These are phyloP conservation scores for Hirtodrosophila histrioides DNA, from an alignment of 2,888 invertebrate species.

Conservation along the genomic window DNA sequence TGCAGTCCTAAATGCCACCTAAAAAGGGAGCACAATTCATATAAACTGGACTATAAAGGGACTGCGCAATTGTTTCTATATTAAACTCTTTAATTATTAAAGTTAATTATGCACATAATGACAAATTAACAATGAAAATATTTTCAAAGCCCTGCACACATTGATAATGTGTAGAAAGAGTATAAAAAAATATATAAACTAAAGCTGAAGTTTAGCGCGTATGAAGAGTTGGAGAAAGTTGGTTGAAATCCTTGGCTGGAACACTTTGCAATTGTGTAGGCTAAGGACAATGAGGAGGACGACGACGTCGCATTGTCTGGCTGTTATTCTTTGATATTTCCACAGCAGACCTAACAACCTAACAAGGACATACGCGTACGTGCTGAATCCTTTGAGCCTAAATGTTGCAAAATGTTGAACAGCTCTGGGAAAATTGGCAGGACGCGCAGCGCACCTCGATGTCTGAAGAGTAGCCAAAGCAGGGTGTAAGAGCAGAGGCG, in stretches of 20 bases:
- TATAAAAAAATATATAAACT: no score
- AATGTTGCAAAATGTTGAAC: constrained; percentile 42
- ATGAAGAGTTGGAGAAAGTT: not conserved
- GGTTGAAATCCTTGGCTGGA: constrained; percentile 1
- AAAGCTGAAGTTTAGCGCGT: not conserved
- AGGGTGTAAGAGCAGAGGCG: no score
- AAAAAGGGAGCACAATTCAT: no score
- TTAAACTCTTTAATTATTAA: no score
- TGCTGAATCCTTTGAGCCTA: constrained; percentile 48
- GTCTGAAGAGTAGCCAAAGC: constrained; percentile 20
- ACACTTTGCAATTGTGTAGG: constrained; percentile 3
- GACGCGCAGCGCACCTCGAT: constrained; percentile 29
- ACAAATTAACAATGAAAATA: no score
- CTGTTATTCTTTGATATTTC: constrained; percentile 57
- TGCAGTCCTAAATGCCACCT: no score
- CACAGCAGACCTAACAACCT: constrained; percentile 13
- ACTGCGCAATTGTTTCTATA: no score
- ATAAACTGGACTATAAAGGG: no score
- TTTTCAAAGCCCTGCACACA: no score
- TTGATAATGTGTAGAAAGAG: no score
- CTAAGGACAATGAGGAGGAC: constrained; percentile 5
- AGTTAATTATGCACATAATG: no score
- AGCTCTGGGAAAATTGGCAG: constrained; percentile 35
- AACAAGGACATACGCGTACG: constrained; percentile 32
- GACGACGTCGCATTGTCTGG: constrained; percentile 32